Base-by-base conservation (phyloP, 2,113 vertebrate species). In the Climacteris rufus region DNA sequence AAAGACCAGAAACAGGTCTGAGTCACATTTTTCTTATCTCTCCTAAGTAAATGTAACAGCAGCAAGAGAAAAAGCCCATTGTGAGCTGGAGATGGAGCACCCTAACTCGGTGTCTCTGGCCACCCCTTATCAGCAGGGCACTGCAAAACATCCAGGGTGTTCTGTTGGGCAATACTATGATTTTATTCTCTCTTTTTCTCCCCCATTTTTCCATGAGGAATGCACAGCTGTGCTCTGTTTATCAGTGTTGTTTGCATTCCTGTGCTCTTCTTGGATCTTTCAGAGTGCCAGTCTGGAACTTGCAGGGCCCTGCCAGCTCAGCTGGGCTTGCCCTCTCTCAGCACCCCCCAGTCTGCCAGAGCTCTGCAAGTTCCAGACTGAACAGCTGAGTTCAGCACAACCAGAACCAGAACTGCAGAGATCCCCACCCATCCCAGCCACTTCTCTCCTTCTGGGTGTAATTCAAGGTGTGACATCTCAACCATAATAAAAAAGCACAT, bases 401-500 rank as follows among this genome's bases (percentile, higher is more conserved):
- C 18, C 44, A 79, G 25, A 47, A 77, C 4, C n/a, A 59, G 83
- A 80, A 83, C 42, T 3, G 2, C 9, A 40, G 63, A 40, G 14
- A 75, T 56, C 6, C 23, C 31, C 44, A 42, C 13, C 19, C 20
- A 44, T 28, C 3, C 60, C 15, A 74, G 31, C 27, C 40, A 25
- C n/a, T 50, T 72, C 16, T 16, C 56, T 54, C 33, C 35, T 70
- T 78, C 47, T 33, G 47, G 15, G 33, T 60, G 12, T 44, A 83
- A 45, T 42, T 79, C 66, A 60, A 57, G 66, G 20, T 11, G 24
- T 6, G 42, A 52, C 49, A 59, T 54, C 70, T 57, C 65, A 79
- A 10, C 19, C 2, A 0, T 15, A 21, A 19, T 21, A 7, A 45
- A 57, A 57, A 69, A 11, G 19, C 1, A 25, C 45, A 25, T 0